Percentiles rank a stretch among this genome's conserved stretches.
Evolutionary conservation across 2,113 vertebrate genomes (phyloP).

Genomic region (Silurus meridionalis): DNA sequence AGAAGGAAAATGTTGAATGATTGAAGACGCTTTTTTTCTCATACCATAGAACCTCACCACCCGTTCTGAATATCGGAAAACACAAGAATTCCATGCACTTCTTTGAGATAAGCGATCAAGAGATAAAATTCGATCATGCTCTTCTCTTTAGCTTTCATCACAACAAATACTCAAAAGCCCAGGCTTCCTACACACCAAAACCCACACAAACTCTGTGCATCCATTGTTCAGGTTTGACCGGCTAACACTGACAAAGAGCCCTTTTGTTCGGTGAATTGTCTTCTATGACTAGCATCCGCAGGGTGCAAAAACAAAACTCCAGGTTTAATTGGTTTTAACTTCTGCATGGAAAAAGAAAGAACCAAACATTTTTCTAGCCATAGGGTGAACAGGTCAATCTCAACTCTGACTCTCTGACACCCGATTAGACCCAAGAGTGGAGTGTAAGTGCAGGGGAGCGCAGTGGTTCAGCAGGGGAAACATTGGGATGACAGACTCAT

Average conservation of each 20-base stretch:
- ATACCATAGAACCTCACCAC: background rate
- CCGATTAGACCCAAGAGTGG: background rate
- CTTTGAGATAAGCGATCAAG: background rate
- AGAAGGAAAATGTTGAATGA: background rate
- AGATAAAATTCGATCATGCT: background rate
- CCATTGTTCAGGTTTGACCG: conserved; percentile 30
- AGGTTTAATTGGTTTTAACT: conserved; percentile 6
- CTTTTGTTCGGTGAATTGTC: conserved; percentile 20
- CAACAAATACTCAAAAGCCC: background rate
- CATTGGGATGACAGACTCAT: background rate
- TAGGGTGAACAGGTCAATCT: background rate
- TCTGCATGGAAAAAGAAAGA: background rate
- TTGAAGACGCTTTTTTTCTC: background rate
- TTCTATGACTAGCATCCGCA: background rate
- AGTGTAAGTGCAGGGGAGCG: conserved; percentile 49
- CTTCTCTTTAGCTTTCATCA: background rate
- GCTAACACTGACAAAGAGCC: conserved; percentile 9
- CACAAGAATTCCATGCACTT: background rate
- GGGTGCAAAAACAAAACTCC: conserved; percentile 19
- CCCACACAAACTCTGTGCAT: conserved; percentile 26
- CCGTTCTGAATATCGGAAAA: background rate
- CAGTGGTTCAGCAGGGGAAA: conserved; percentile 46
- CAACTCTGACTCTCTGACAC: background rate
- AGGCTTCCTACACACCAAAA: conserved; percentile 35
- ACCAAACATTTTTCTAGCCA: background rate